Evolutionary conservation across 1,140 invertebrate species (phyloP).

Genomic region (Palaemon carinicauda): DNA sequence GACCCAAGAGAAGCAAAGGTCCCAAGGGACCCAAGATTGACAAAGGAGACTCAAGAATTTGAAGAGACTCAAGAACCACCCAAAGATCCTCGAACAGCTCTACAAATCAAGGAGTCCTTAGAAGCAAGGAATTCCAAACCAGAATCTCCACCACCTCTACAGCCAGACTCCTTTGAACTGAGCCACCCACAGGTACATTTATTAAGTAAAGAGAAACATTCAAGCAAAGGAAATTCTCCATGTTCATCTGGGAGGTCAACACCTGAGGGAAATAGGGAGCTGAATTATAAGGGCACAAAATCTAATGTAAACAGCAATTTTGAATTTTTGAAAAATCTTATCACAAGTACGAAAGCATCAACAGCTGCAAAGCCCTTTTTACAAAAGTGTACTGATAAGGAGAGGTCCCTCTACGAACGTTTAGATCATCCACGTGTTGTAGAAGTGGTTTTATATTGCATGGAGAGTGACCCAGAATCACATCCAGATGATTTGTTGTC

Average conservation of each 20-base stretch:
- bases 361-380: neutral
- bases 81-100: neutral
- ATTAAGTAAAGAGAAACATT: neutral
- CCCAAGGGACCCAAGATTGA: neutral
- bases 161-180: neutral
- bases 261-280: neutral
- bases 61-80: neutral
- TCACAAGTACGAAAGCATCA: neutral
- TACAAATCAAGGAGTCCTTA: neutral
- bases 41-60: neutral
- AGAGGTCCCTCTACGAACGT: neutral
- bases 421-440: conserved; percentile 40
- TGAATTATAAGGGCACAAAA: neutral
- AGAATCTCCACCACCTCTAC: neutral
- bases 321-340: conserved; percentile 35
- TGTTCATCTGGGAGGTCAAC: conserved; percentile 5
- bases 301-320: neutral
- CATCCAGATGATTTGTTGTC: conserved; percentile 32
- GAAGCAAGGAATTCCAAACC: too few species aligned
- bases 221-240: neutral
- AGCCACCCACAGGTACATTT: neutral
- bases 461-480: conserved; percentile 27
- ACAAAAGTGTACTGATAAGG: conserved; percentile 23
- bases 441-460: conserved; percentile 25
- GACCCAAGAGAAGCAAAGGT: neutral